These are phyloP conservation scores for Atopsyche davidsoni DNA, from an alignment of 1,140 invertebrate species.

Conservation along the genomic window DNA sequence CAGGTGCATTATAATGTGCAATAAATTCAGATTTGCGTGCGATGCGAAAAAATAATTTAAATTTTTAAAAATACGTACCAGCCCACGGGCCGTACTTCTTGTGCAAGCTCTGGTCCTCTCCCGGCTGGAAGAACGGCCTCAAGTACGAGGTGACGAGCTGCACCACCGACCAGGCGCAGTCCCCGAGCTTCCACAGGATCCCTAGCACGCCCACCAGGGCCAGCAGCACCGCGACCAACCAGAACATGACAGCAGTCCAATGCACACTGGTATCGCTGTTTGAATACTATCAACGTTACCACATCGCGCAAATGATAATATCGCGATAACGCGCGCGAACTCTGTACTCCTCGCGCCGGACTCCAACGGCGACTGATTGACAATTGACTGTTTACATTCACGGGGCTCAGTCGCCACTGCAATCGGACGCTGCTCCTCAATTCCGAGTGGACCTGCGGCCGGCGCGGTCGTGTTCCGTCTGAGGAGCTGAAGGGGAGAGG, in stretches of 20 bases:
- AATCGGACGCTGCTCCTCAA: no score
- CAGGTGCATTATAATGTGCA: no score
- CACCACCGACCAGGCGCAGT: slow-evolving; percentile 48
- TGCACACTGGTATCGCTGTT: not conserved
- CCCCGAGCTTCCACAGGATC: slow-evolving; percentile 39
- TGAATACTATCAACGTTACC: not conserved
- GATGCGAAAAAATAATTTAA: no score
- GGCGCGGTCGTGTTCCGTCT: no score
- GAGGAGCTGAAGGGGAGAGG: no score
- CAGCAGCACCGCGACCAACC: slow-evolving; percentile 33
- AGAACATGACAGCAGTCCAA: slow-evolving; percentile 16
- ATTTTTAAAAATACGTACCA: slow-evolving; percentile 36
- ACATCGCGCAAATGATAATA: not conserved
- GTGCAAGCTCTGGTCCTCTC: slow-evolving; percentile 44
- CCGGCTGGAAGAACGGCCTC: slow-evolving; percentile 51
- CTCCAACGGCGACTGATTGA: no score
- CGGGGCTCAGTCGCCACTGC: no score
- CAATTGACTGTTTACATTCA: no score
- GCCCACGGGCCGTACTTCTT: slow-evolving; percentile 55
- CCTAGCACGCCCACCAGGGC: slow-evolving; percentile 41
- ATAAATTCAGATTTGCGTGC: no score
- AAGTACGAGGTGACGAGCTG: slow-evolving; percentile 45
- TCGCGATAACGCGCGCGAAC: slow-evolving; percentile 1
- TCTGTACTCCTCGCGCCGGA: not conserved
- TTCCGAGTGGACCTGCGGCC: no score